phyloP scores from a whole-genome alignment of 2,888 invertebrate genomes.

The Aphodius granarius region DNA sequence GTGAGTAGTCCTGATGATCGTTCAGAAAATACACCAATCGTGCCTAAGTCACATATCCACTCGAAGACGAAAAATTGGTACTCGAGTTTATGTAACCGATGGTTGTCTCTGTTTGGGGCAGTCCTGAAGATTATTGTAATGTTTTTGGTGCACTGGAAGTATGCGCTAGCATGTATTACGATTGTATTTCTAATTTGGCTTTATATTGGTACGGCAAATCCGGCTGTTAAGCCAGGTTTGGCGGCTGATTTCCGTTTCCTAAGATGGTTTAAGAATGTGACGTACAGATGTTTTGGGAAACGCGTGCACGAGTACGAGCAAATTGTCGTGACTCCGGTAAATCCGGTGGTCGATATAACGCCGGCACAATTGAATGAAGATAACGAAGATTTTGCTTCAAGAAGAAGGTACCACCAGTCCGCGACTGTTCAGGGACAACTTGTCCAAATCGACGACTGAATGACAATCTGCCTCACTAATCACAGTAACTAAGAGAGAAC shows the following conservation, averaged over 20 bases:
- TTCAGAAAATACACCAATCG: slow-evolving; percentile 56
- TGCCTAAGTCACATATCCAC: slow-evolving; percentile 71
- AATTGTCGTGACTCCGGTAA: slow-evolving; percentile 81
- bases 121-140: slow-evolving; percentile 84
- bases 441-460: slow-evolving; percentile 57
- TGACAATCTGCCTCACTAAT: neutral
- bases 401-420: slow-evolving; percentile 91
- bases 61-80: slow-evolving; percentile 95
- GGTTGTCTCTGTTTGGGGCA: slow-evolving; percentile 93
- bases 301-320: slow-evolving; percentile 82
- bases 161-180: slow-evolving; percentile 81
- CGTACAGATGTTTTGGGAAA: slow-evolving; percentile 79
- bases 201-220: slow-evolving; percentile 94
- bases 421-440: slow-evolving; percentile 76
- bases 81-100: slow-evolving; percentile 89
- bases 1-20: slow-evolving; percentile 47
- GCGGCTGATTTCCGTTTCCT: slow-evolving; percentile 82
- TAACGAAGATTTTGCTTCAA: slow-evolving; percentile 91
- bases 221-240: slow-evolving; percentile 91
- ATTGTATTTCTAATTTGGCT: slow-evolving; percentile 86
- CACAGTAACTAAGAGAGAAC: neutral
- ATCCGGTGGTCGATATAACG: slow-evolving; percentile 76
- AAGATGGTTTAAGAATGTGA: slow-evolving; percentile 72
- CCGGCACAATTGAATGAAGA: slow-evolving; percentile 91
- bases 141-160: slow-evolving; percentile 93